A percentile compares a stretch with the other conserved stretches of the same genome.
These are phyloP conservation scores for Lichenostomus cassidix DNA, from an alignment of 2,113 vertebrate genomes.

Conservation along the genomic window DNA sequence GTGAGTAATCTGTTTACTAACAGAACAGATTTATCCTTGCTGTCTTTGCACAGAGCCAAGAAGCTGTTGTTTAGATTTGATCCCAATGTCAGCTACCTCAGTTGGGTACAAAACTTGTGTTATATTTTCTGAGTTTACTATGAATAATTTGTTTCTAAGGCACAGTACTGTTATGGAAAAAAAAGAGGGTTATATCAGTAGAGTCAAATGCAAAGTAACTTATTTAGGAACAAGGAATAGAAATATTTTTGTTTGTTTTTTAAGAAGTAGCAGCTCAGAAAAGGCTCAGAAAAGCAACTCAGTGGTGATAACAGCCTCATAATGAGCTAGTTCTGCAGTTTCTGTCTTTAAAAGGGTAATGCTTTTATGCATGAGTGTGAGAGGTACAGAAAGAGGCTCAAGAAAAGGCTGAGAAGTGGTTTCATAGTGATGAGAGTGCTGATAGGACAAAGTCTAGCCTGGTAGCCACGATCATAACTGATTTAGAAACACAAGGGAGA, in stretches of 20 bases:
- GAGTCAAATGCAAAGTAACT: neutral
- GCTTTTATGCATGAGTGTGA: neutral
- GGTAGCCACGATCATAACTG: neutral
- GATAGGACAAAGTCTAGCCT: neutral
- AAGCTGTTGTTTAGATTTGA: neutral
- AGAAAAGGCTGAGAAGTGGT: neutral
- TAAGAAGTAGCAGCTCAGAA: neutral
- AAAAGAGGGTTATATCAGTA: neutral
- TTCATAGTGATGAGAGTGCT: neutral
- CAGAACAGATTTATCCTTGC: neutral
- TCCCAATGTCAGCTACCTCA: neutral
- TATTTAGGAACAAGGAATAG: neutral
- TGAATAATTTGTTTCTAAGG: neutral
- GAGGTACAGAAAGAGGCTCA: neutral
- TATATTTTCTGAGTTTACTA: neutral
- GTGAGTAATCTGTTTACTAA: neutral
- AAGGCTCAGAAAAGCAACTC: neutral
- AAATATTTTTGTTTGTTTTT: neutral
- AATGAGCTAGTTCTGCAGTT: neutral
- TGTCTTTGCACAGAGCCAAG: neutral
- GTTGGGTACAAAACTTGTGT: neutral
- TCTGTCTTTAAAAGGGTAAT: neutral
- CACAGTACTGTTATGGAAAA: neutral
- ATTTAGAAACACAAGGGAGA: neutral
- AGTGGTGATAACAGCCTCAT: neutral